Evolutionary conservation across 2,113 vertebrate species (phyloP).

Genomic region (Epinephelus fuscoguttatus): DNA sequence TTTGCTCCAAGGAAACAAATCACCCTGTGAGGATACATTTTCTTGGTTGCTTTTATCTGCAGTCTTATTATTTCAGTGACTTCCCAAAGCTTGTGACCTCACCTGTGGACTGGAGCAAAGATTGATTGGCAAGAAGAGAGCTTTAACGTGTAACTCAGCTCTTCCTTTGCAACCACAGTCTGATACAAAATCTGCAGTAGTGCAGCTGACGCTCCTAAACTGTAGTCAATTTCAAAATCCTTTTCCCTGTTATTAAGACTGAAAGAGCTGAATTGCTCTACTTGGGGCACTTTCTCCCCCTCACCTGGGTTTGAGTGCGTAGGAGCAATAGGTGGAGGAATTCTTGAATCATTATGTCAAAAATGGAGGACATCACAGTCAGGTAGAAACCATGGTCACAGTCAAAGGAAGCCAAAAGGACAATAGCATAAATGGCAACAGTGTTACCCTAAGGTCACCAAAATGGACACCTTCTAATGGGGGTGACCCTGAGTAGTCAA

Average conservation of each 20-base stretch:
- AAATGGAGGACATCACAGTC: not conserved
- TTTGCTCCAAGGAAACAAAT: not conserved
- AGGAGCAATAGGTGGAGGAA: not conserved
- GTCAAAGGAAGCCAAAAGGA: not conserved
- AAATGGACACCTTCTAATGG: not conserved
- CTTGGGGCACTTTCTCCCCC: not conserved
- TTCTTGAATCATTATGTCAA: not conserved
- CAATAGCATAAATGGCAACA: not conserved
- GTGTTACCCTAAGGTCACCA: not conserved
- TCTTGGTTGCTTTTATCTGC: not conserved
- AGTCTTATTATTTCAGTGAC: not conserved
- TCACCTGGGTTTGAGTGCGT: not conserved
- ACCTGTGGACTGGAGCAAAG: not conserved
- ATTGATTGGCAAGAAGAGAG: not conserved
- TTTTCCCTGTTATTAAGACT: not conserved
- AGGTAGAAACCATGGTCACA: not conserved
- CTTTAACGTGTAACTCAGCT: not conserved
- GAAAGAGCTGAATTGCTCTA: not conserved
- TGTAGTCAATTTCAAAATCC: not conserved
- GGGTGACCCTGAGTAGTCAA: too few species aligned
- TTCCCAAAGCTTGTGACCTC: not conserved
- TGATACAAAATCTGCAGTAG: not conserved
- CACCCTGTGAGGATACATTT: conserved; percentile 1
- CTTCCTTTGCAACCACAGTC: not conserved
- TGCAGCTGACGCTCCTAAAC: not conserved